Evolutionary conservation across 2,797 vertebrate species (phyloP).

Genomic region (Myoxocephalus aenaeus): DNA sequence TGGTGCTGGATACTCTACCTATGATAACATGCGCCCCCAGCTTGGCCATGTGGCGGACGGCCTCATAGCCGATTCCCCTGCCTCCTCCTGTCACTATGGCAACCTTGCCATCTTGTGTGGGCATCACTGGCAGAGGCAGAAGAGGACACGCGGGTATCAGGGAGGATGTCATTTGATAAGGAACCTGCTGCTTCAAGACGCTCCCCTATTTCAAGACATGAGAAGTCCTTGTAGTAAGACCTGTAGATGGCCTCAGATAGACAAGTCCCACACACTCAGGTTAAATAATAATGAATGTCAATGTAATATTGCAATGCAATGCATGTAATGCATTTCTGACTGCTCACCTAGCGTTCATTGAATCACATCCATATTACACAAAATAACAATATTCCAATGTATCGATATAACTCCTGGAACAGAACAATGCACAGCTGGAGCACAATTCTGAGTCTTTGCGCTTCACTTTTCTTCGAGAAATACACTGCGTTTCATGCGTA

Average conservation of each 20-base stretch:
- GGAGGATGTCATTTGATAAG: conserved; percentile 64
- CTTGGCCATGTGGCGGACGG: conserved; percentile 85
- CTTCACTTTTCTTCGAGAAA: neutral
- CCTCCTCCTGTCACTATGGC: conserved; percentile 92
- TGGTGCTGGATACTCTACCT: conserved; percentile 84
- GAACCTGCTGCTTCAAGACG: conserved; percentile 21
- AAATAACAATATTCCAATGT: neutral
- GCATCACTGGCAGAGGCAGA: conserved; percentile 84
- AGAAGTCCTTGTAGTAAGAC: neutral
- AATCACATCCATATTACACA: too few species aligned
- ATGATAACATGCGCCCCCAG: conserved; percentile 91
- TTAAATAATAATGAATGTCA: neutral
- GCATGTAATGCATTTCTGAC: neutral
- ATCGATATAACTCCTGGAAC: neutral
- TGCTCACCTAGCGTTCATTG: neutral
- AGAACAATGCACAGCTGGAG: neutral
- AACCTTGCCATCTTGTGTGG: conserved; percentile 89
- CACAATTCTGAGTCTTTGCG: neutral
- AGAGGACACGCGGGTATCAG: conserved; percentile 75
- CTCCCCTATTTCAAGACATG: conserved; percentile 27
- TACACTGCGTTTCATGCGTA: neutral
- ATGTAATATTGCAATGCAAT: neutral
- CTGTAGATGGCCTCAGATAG: neutral
- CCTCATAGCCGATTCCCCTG: conserved; percentile 90
- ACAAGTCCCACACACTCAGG: neutral